These are phyloP conservation scores for Heliconius hortense DNA, from an alignment of 2,888 invertebrate genomes.

Conservation along the genomic window DNA sequence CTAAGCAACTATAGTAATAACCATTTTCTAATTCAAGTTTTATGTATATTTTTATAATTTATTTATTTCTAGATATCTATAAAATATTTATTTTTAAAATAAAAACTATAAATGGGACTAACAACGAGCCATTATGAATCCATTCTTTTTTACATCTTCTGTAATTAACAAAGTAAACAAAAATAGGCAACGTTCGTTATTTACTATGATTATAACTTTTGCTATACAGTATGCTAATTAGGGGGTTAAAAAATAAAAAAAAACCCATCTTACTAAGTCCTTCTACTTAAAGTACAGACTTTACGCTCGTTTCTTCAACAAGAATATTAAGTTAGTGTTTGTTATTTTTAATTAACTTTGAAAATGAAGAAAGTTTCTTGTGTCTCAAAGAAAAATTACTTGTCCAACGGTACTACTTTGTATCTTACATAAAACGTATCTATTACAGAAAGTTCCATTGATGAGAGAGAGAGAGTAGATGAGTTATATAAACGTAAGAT, in stretches of 20 bases:
- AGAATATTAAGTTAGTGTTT: slow-evolving; percentile 22
- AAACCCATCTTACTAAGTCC: not conserved
- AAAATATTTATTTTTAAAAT: too few relatives aligned
- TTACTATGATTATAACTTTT: not conserved
- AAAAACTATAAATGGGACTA: too few relatives aligned
- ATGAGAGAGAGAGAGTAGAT: not conserved
- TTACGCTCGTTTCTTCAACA: slow-evolving; percentile 9
- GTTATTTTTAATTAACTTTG: slow-evolving; percentile 26
- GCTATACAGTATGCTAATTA: slow-evolving; percentile 1
- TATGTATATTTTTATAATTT: too few relatives aligned
- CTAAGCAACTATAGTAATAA: not conserved
- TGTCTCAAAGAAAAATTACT: slow-evolving; percentile 18
- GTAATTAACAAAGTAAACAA: too few relatives aligned
- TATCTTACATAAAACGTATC: slow-evolving; percentile 11
- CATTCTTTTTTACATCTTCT: too few relatives aligned
- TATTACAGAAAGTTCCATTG: not conserved
- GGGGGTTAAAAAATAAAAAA: not conserved
- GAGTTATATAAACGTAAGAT: too few relatives aligned
- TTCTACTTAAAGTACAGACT: slow-evolving; percentile 11
- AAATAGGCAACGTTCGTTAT: too few relatives aligned
- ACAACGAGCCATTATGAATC: too few relatives aligned
- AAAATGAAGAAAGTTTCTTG: slow-evolving; percentile 24
- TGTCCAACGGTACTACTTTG: slow-evolving; percentile 8
- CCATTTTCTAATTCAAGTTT: too few relatives aligned
- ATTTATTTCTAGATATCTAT: too few relatives aligned